Evolutionary conservation across 2,888 invertebrate species (phyloP).

Genomic region (Coleophora deauratella): DNA sequence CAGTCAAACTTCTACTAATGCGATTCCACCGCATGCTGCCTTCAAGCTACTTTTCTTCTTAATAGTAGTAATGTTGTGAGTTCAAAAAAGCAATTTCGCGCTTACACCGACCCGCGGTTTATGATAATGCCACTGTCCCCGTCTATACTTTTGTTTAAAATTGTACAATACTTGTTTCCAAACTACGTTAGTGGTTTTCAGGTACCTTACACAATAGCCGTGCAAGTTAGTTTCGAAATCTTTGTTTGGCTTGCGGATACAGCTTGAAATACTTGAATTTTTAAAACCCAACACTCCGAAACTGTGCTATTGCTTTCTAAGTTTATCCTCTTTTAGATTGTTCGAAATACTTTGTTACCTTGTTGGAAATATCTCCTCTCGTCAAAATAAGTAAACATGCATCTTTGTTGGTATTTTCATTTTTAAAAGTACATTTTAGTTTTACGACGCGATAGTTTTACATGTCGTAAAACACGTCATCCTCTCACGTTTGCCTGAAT

Average conservation of each 20-base stretch:
- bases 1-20: constrained; percentile 36
- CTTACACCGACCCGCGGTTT: constrained; percentile 50
- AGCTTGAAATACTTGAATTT: constrained; percentile 28
- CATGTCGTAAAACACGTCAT: too few species aligned
- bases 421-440: background rate
- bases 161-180: constrained; percentile 59
- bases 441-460: too few species aligned
- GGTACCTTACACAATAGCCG: constrained; percentile 49
- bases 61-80: constrained; percentile 58
- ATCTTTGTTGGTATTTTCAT: too few species aligned
- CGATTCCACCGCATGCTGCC: constrained; percentile 42
- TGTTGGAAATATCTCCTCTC: too few species aligned
- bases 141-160: constrained; percentile 65
- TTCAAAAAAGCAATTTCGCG: constrained; percentile 69
- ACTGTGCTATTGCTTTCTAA: constrained; percentile 1
- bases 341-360: too few species aligned
- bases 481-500: too few species aligned
- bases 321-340: background rate
- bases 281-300: constrained; percentile 10
- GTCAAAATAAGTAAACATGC: too few species aligned
- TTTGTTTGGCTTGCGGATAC: constrained; percentile 47
- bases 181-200: constrained; percentile 55
- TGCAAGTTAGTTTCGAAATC: constrained; percentile 50
- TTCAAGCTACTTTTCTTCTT: constrained; percentile 62
- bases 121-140: constrained; percentile 55